These are phyloP conservation scores for Eupithecia abbreviata DNA, from an alignment of 2,888 invertebrate species.

Conservation along the genomic window DNA sequence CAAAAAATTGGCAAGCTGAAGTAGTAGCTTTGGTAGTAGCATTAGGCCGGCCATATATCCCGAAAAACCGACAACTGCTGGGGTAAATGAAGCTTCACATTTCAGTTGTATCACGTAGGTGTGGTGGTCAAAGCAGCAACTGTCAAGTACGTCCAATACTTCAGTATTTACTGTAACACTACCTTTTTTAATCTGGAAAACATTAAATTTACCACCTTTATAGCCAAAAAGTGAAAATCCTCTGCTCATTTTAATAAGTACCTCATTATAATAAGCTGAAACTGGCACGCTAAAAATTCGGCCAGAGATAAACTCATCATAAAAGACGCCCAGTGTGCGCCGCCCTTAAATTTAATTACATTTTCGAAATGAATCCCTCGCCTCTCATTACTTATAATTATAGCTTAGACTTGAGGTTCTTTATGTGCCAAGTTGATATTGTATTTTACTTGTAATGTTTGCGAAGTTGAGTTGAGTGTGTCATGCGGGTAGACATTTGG, in stretches of 20 bases:
- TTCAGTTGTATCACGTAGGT: no score
- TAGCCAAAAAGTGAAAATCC: background rate
- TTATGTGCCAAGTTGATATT: slow-evolving; percentile 56
- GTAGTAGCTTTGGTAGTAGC: no score
- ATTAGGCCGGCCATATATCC: no score
- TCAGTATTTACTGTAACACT: background rate
- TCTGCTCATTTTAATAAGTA: background rate
- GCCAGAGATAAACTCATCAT: slow-evolving; percentile 40
- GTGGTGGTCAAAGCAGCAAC: no score
- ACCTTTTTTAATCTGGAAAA: background rate
- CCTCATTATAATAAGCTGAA: slow-evolving; percentile 21
- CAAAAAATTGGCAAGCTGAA: no score
- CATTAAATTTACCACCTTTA: background rate
- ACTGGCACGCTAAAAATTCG: slow-evolving; percentile 25
- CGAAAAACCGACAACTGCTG: no score
- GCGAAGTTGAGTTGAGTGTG: slow-evolving; percentile 44
- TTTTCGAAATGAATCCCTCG: slow-evolving; percentile 48
- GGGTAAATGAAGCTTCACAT: no score
- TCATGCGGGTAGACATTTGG: slow-evolving; percentile 14
- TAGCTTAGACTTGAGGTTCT: slow-evolving; percentile 49
- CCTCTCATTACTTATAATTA: slow-evolving; percentile 52
- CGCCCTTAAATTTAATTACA: slow-evolving; percentile 55
- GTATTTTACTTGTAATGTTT: slow-evolving; percentile 52
- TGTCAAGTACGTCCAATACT: no score
- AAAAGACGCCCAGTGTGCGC: slow-evolving; percentile 37